Evolutionary conservation across 2,113 vertebrate genomes (phyloP).

Genomic region (Tachysurus vachellii): DNA sequence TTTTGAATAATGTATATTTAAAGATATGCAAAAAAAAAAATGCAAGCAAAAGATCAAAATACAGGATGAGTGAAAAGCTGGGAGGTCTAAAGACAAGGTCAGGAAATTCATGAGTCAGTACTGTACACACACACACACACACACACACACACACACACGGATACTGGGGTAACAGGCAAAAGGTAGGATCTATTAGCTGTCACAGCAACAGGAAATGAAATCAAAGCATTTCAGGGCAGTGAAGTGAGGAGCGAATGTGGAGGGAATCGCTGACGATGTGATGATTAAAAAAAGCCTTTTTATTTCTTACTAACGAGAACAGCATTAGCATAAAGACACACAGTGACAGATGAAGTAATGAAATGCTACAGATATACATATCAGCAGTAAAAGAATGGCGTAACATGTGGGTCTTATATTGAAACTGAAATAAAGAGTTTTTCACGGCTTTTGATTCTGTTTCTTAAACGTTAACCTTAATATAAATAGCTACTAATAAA

Average conservation of each 20-base stretch:
- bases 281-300: background rate
- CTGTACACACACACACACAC: background rate
- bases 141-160: slow-evolving; percentile 2
- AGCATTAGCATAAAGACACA: background rate
- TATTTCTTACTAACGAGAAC: background rate
- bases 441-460: too few relatives aligned
- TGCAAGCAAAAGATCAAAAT: background rate
- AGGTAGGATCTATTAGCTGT: background rate
- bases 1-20: background rate
- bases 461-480: too few relatives aligned
- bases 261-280: background rate
- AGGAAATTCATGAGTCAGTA: background rate
- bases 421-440: too few relatives aligned
- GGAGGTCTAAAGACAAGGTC: background rate
- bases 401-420: too few relatives aligned
- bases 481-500: background rate
- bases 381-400: background rate
- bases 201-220: background rate
- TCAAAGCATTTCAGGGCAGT: background rate
- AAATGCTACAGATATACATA: background rate
- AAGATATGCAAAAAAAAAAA: background rate
- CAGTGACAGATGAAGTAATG: background rate
- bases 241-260: background rate
- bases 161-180: background rate
- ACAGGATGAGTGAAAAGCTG: background rate